Evolutionary conservation across 1,140 invertebrate species (phyloP).

Genomic region (Zaprionus africanus): DNA sequence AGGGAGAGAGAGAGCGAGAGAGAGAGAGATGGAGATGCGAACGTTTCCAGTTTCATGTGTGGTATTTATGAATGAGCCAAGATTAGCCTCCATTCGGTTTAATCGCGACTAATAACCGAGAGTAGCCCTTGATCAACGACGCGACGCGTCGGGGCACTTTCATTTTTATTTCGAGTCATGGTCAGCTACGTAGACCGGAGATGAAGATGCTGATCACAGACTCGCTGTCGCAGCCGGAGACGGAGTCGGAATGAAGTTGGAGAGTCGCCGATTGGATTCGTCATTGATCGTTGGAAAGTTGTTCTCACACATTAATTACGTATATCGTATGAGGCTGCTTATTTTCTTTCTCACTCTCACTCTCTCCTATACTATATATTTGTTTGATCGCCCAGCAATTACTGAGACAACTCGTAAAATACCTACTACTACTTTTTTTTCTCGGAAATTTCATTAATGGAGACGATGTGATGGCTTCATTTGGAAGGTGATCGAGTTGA

Average conservation of each 20-base stretch:
- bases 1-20: background rate
- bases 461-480: background rate
- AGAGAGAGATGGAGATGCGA: background rate
- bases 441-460: background rate
- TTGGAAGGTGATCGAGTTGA: background rate
- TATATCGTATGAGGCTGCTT: conserved; percentile 20
- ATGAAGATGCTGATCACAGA: conserved; percentile 25
- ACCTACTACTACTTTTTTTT: background rate
- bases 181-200: conserved; percentile 31
- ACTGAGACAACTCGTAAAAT: background rate
- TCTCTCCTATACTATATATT: background rate
- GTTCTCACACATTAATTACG: conserved; percentile 75
- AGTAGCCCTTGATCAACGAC: conserved; percentile 54
- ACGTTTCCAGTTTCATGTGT: conserved; percentile 47
- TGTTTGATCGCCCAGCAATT: background rate
- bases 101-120: conserved; percentile 65
- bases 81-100: conserved; percentile 68
- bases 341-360: conserved; percentile 16
- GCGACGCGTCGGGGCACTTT: conserved; percentile 51
- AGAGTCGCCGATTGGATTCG: conserved; percentile 45
- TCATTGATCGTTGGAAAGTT: conserved; percentile 67
- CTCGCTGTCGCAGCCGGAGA: background rate
- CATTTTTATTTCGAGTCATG: conserved; percentile 70
- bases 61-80: conserved; percentile 70
- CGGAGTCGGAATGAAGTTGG: background rate